These are phyloP conservation scores for Vesta saturnalis DNA, from an alignment of 2,888 invertebrate species.

Conservation along the genomic window DNA sequence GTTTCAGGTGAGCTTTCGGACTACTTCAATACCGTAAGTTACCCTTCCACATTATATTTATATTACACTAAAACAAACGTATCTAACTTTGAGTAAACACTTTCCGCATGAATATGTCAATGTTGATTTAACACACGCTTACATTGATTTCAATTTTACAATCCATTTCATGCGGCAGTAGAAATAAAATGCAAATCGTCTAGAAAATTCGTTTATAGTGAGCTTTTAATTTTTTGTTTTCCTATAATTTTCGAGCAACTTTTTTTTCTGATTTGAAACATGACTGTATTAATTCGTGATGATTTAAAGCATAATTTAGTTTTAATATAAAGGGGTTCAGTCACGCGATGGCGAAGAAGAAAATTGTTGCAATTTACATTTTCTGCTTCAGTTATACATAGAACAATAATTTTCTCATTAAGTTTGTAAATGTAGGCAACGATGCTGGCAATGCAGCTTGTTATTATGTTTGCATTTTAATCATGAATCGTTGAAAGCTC, in stretches of 20 bases:
- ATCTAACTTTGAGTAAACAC: background rate
- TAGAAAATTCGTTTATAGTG: too few relatives aligned
- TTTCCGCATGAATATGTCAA: slow-evolving; percentile 3
- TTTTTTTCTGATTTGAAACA: background rate
- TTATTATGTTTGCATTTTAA: slow-evolving; percentile 36
- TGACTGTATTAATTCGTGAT: background rate
- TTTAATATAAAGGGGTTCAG: background rate
- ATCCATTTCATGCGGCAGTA: background rate
- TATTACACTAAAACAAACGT: slow-evolving; percentile 7
- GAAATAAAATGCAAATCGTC: too few relatives aligned
- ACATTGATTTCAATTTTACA: slow-evolving; percentile 9
- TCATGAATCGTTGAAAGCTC: slow-evolving; percentile 24
- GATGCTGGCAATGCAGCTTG: slow-evolving; percentile 19
- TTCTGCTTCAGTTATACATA: background rate
- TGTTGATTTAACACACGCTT: slow-evolving; percentile 3
- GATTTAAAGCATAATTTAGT: background rate
- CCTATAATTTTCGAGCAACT: too few relatives aligned
- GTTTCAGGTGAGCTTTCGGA: too few relatives aligned
- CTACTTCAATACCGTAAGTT: too few relatives aligned
- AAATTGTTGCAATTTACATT: slow-evolving; percentile 13
- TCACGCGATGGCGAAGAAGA: slow-evolving; percentile 7
- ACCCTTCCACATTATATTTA: background rate
- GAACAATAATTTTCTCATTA: slow-evolving; percentile 19
- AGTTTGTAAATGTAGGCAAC: slow-evolving; percentile 16
- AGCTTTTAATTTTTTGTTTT: too few relatives aligned